Conservation (phyloP, 2,797 vertebrate species). For the Phoxinus dragarum region DNA sequence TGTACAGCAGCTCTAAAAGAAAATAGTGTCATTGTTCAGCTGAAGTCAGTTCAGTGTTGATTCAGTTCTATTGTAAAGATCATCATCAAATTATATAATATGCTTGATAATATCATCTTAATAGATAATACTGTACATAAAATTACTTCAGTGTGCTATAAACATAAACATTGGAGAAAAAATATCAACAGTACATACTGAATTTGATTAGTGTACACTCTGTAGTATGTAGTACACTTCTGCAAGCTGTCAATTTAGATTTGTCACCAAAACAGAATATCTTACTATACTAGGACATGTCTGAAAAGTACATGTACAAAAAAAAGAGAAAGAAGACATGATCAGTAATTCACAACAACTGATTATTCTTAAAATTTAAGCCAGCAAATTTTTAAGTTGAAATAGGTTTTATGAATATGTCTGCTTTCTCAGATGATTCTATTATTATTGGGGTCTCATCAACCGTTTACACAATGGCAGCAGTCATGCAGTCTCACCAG, state of each 20-base stretch:
- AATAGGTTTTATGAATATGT: background rate
- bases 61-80: background rate
- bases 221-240: background rate
- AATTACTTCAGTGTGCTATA: background rate
- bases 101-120: background rate
- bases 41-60: background rate
- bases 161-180: background rate
- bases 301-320: background rate
- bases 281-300: background rate
- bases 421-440: background rate
- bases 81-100: background rate
- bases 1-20: no score
- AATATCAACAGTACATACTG: background rate
- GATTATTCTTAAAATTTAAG: background rate
- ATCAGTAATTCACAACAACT: background rate
- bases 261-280: background rate
- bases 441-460: background rate
- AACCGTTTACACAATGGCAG: background rate
- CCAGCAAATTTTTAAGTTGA: background rate
- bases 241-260: background rate
- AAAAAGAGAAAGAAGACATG: background rate
- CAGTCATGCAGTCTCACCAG: background rate
- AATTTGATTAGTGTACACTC: background rate
- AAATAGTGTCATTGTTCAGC: no score
- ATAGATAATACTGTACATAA: background rate